Percentiles rank a stretch among this genome's conserved stretches.
These are phyloP conservation scores for Acanthococcus lagerstroemiae DNA, from an alignment of 2,888 invertebrate species.

Conservation along the genomic window DNA sequence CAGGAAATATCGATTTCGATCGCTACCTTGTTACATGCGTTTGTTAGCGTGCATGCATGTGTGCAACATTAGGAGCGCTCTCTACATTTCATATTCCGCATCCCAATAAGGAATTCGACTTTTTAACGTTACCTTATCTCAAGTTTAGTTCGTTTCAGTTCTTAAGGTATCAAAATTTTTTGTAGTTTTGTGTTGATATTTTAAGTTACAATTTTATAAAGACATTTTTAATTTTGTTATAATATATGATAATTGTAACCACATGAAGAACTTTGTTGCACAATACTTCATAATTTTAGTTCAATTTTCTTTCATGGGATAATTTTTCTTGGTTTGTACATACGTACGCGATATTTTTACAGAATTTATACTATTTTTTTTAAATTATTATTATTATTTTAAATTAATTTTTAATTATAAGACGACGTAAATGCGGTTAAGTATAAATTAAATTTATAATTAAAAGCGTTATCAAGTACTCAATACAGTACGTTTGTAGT, in stretches of 20 bases:
- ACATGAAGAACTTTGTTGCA: constrained; percentile 22
- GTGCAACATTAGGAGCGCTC: no score
- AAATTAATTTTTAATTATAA: constrained; percentile 19
- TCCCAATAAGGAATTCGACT: no score
- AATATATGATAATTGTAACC: no score
- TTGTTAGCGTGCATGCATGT: no score
- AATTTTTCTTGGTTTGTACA: constrained; percentile 21
- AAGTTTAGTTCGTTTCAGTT: no score
- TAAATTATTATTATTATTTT: constrained; percentile 16
- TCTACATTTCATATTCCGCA: no score
- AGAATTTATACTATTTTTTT: constrained; percentile 24
- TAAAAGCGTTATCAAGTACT: constrained; percentile 8
- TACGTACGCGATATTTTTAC: constrained; percentile 27
- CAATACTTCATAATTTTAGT: constrained; percentile 22
- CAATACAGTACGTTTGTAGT: constrained; percentile 8
- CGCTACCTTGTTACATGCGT: no score
- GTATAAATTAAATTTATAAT: constrained; percentile 18
- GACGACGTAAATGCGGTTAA: constrained; percentile 6
- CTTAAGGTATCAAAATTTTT: no score
- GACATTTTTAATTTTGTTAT: background rate
- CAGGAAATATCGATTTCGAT: no score
- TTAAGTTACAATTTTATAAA: background rate
- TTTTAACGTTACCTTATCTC: no score
- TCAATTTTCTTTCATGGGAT: constrained; percentile 9
- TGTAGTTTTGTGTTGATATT: constrained; percentile 1